Conservation (phyloP, 2,888 invertebrate species). For the Ypsolopha scabrella region DNA sequence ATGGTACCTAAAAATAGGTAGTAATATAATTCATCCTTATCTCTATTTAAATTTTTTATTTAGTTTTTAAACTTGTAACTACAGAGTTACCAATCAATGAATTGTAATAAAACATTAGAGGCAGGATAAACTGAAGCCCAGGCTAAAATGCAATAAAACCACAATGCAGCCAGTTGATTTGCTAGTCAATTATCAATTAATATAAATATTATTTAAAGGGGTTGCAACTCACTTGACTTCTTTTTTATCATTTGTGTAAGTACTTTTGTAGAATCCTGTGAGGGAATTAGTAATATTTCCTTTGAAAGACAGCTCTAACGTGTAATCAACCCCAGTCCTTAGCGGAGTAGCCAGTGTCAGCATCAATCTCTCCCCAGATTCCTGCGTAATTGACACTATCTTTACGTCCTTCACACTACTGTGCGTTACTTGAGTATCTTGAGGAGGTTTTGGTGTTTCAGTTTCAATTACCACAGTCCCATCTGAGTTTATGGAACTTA, state of each 20-base stretch:
- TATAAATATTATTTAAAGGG: too few relatives aligned
- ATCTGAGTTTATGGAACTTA: too few relatives aligned
- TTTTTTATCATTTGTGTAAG: conserved; percentile 60
- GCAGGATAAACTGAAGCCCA: background rate
- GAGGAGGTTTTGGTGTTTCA: conserved; percentile 5
- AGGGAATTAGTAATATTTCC: conserved; percentile 71
- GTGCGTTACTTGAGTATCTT: conserved; percentile 42
- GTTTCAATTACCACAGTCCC: background rate
- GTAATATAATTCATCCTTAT: too few relatives aligned
- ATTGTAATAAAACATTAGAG: background rate
- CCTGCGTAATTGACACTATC: conserved; percentile 34
- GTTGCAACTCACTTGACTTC: conserved; percentile 49
- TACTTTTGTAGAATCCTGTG: conserved; percentile 77
- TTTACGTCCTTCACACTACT: conserved; percentile 44
- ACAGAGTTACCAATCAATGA: too few relatives aligned
- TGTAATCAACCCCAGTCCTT: conserved; percentile 61
- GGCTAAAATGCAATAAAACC: background rate
- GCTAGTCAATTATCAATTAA: too few relatives aligned
- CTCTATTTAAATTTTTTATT: too few relatives aligned
- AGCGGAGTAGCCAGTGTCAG: conserved; percentile 42
- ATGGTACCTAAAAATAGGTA: too few relatives aligned
- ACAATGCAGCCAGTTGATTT: too few relatives aligned
- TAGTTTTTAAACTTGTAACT: too few relatives aligned
- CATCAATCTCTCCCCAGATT: conserved; percentile 44
- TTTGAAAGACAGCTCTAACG: conserved; percentile 62